Evolutionary conservation across 2,888 invertebrate species (phyloP).

Genomic region (Tupiocoris notatus): DNA sequence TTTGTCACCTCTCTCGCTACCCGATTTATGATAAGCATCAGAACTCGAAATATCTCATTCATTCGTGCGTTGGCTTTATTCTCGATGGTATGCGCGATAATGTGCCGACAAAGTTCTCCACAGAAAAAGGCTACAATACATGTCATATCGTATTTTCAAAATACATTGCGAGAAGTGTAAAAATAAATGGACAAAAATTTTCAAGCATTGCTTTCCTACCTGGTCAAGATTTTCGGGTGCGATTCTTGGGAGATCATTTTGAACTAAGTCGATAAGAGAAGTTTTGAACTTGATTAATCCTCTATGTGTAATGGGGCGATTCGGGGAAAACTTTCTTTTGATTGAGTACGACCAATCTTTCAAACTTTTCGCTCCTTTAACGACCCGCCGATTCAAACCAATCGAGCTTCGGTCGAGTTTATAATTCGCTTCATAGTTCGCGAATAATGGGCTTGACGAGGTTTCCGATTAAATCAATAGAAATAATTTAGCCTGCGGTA

Average conservation of each 20-base stretch:
- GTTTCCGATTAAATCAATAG: too few species aligned
- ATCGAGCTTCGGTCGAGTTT: too few species aligned
- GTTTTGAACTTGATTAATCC: neutral
- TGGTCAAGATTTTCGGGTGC: neutral
- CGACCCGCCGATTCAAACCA: too few species aligned
- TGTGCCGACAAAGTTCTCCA: neutral
- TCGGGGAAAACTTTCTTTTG: neutral
- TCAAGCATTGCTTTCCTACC: too few species aligned
- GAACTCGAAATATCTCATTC: neutral
- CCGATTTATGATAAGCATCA: neutral
- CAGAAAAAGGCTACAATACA: too few species aligned
- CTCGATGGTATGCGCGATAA: neutral
- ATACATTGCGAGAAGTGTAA: too few species aligned
- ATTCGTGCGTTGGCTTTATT: neutral
- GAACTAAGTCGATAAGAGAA: neutral
- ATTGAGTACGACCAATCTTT: neutral
- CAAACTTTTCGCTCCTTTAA: neutral
- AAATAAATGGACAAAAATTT: too few species aligned
- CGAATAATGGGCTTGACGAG: too few species aligned
- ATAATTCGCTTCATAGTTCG: too few species aligned
- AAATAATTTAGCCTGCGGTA: too few species aligned
- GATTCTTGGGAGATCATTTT: neutral
- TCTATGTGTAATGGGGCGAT: neutral
- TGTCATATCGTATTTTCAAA: too few species aligned
- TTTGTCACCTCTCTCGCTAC: too few species aligned